Evolutionary conservation across 2,797 vertebrate species (phyloP).

Genomic region (Morus bassanus): DNA sequence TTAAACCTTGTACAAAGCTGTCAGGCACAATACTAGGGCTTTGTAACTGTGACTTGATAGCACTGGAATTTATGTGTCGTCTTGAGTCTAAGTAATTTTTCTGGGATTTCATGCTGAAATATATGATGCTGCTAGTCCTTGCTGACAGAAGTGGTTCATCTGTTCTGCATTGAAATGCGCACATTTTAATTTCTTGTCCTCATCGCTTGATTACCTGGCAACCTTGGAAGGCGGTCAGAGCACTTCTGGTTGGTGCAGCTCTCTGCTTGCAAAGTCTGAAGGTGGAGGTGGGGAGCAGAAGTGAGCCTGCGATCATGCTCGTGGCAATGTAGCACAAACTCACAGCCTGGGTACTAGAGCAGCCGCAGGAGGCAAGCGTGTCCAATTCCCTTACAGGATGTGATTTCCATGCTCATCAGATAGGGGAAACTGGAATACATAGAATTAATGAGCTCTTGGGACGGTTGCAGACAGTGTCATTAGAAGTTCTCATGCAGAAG

Average conservation of each 20-base stretch:
- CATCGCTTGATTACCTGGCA: neutral
- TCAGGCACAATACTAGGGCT: neutral
- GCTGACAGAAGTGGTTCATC: neutral
- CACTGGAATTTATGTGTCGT: too few species aligned
- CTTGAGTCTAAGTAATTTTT: neutral
- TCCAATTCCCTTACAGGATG: conserved; percentile 33
- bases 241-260: neutral
- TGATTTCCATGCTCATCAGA: conserved; percentile 27
- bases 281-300: neutral
- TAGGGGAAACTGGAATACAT: conserved; percentile 20
- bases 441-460: conserved; percentile 22
- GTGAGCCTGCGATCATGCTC: neutral
- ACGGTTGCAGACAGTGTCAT: neutral
- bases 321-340: neutral
- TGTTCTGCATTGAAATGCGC: accelerated
- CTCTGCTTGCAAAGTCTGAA: neutral
- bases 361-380: neutral
- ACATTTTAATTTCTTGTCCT: neutral
- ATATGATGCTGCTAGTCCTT: neutral
- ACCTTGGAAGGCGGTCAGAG: neutral
- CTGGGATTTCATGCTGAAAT: neutral
- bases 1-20: neutral
- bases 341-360: neutral
- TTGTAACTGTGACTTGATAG: neutral
- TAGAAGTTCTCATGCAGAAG: neutral